Base-by-base conservation (phyloP, 1,140 invertebrate genomes). In the Acromyrmex echinatior region DNA sequence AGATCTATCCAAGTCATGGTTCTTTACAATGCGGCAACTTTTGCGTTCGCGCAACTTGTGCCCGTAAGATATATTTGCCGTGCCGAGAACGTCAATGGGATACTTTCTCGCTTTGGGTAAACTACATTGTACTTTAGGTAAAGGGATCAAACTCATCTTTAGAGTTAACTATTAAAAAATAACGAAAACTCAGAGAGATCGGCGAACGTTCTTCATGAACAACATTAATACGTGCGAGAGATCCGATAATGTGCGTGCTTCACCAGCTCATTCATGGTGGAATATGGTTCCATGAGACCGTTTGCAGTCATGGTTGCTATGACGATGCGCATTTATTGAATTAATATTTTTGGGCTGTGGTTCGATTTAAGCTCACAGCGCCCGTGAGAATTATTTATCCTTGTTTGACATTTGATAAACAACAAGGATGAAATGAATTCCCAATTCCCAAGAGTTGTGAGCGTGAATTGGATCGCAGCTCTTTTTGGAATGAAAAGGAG, bases 21-120 rank as follows among this genome's bases (percentile, higher is more conserved):
- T 5, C 39, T 70, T 63, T 16, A 66, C 31, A 28, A 78, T n/a
- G 4, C 5, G 62, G 60, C 90, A 86, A 6, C 53, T 45, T 9
- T 56, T 31, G 5, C 53, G 66, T 31, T 91, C 87, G 45, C 76
- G 74, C 5, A 92, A 35, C 86, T 87, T 88, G 81, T 93, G 88
- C 0, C 90, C 92, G 60, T 71, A 71, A 7, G 78, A 53, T 68
- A 86, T 73, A 87, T 92, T 93, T 25, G 68, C 70, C 12, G 87
- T 92, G 10, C 91, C 91, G 28, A 49, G 16, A 53, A 89, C 76
- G 18, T 84, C 77, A n/a, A 74, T 25, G 0, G 86, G 80, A 77
- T 90, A 56, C 45, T 76, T 86, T 3, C 58, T 76, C 21, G 51
- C 31, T 28, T 66, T 88, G 5, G 66, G 39, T 10, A 51, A 78